Base-by-base conservation (phyloP, 1,140 invertebrate genomes). In the Venturia canescens region DNA sequence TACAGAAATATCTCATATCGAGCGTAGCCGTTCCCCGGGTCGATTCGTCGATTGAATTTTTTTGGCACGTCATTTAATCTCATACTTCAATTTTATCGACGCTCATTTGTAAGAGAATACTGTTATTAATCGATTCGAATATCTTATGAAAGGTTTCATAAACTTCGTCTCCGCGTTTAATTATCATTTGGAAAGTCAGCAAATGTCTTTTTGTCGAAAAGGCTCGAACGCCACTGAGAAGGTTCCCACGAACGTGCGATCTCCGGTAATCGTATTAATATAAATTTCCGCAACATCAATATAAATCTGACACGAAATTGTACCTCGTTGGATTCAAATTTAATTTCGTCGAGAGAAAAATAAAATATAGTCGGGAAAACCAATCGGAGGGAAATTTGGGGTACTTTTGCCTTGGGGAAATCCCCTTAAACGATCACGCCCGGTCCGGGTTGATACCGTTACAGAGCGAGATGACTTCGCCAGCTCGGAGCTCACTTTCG, bases 391-490 rank as follows among this genome's bases (percentile, higher is more conserved):
- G n/a, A 63, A 63, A 31, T 63, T 27, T 63, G 60, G 11, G n/a
- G 11, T 23, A 27, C 5, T 69, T 29, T 69, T 11, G 13, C 29
- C 29, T 4, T 15, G 29, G 66, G 27, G 15, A 31, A 69, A 88
- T 86, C 86, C 81, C 80, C 79, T 88, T 89, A 89, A 89, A 87
- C 88, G 50, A 53, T 53, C 50, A 27, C n/a, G 21, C 60, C 60
- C 60, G 60, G 23, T 86, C 26, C 74, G 53, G 76, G 67, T 84
- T 83, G 88, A 89, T 89, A 89, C 88, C 84, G 13, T n/a, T 16
- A 69, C 66, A 31, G 7, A 29, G 29, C 29, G 18, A 63, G 13
- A 69, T 31, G 29, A 69, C 29, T 31, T 29, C 16, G 13, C 9
- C 27, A 29, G 16, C 15, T 21, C 57, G 80, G 86, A 84, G 83